Percentiles rank a stretch among this genome's conserved stretches.
phyloP scores from a whole-genome alignment of 2,797 vertebrate genomes.

The Aselliscus stoliczkanus region DNA sequence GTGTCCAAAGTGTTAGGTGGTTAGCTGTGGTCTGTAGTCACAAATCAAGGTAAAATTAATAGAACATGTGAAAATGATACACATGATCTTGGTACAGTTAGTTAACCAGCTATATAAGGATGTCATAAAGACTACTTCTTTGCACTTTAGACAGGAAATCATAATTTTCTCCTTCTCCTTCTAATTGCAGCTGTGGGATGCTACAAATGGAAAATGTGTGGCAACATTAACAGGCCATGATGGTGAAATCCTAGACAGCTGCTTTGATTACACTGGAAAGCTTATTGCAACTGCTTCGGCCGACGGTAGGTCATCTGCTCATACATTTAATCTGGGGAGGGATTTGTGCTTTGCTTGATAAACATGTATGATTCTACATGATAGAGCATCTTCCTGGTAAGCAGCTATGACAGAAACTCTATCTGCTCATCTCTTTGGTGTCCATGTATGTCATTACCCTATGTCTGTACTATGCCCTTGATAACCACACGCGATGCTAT shows the following conservation, averaged over 20 bases:
- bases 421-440: not conserved
- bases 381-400: not conserved
- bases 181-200: conserved; percentile 89
- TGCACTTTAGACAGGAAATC: not conserved
- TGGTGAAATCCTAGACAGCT: conserved; percentile 92
- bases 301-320: conserved; percentile 85
- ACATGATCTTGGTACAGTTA: not conserved
- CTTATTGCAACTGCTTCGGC: conserved; percentile 91
- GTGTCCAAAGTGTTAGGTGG: not conserved
- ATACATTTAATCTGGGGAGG: not conserved
- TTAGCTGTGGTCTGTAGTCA: not conserved
- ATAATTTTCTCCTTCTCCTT: not conserved
- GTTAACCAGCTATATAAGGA: not conserved
- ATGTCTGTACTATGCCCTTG: not conserved
- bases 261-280: conserved; percentile 93
- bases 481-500: not conserved
- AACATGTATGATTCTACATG: not conserved
- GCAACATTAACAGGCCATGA: conserved; percentile 89
- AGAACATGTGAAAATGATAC: not conserved
- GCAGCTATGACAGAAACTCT: not conserved
- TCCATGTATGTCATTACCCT: not conserved
- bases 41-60: not conserved
- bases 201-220: conserved; percentile 84
- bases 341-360: not conserved
- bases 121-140: not conserved